Conservation (phyloP, 2,113 vertebrate genomes). For the Manacus vitellinus region DNA sequence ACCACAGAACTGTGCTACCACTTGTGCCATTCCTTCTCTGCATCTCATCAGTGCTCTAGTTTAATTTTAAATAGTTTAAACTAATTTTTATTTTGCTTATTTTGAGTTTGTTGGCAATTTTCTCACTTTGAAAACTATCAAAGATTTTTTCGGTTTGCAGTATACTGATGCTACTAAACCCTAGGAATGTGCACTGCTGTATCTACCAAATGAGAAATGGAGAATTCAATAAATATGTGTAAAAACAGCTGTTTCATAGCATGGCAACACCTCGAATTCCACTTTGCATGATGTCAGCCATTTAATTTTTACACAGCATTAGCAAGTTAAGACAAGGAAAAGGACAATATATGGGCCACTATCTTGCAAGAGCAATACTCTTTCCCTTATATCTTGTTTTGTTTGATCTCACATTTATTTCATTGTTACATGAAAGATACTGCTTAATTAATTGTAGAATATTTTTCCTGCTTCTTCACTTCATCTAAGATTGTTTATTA, state of each 20-base stretch:
- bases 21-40: background rate
- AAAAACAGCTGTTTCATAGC: background rate
- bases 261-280: background rate
- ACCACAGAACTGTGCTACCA: background rate
- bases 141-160: background rate
- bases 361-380: background rate
- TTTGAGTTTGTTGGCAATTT: background rate
- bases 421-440: constrained; percentile 7
- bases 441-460: background rate
- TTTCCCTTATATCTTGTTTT: background rate
- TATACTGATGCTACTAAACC: background rate
- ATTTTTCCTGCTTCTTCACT: constrained; percentile 36
- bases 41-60: background rate
- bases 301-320: background rate
- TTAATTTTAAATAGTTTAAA: background rate
- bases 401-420: constrained; percentile 39
- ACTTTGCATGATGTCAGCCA: background rate
- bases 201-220: background rate
- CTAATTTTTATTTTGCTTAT: background rate
- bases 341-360: background rate
- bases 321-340: background rate
- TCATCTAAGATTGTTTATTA: constrained; percentile 45
- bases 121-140: background rate
- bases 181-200: background rate
- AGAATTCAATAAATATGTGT: background rate